Base-by-base conservation (phyloP, 2,888 invertebrate genomes). In the Priocnemis perturbator region DNA sequence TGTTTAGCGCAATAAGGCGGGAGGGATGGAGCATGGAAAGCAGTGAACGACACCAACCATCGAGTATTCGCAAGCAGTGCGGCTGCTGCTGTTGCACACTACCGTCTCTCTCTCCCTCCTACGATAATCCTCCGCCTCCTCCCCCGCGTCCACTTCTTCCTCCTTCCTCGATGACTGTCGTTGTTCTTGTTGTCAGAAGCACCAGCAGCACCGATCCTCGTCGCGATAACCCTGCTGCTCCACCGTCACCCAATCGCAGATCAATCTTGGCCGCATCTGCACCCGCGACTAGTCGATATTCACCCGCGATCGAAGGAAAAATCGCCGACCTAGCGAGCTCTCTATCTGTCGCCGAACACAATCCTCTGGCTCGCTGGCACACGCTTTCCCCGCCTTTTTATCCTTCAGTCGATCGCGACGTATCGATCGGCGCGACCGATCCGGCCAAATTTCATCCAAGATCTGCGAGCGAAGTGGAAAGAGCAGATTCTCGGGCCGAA, bases 21-120 rank as follows among this genome's bases (percentile, higher is more conserved):
- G 30, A 56, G n/a, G 19, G 44, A 11, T 14, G 21, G 37, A 37
- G 37, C 11, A 37, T 37, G 11, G 71, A 61, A 69, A 79, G 77
- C 70, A 66, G 37, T 70, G 58, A 78, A 78, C 80, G 76, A 77
- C 77, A 86, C 87, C 72, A 87, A 89, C 89, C 89, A 89, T 89
- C 86, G 89, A 89, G 87, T 88, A 88, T 82, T 87, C 85, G 85
- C 85, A 86, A 85, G 86, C 84, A 85, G 86, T 84, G 86, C 83
- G 86, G 85, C 86, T 84, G 87, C 87, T 87, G 37, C 37, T 37
- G 86, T 87, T 85, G 86, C 86, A 86, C 85, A 86, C 87, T 86
- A 87, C 83, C 83, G 86, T 86, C 83, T 78, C 81, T 86, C 84
- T 83, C 82, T 86, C 83, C 82, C 83, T 83, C 81, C 82, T 11